Conservation (phyloP, 2,888 invertebrate species). For the Chrysomela aeneicollis region DNA sequence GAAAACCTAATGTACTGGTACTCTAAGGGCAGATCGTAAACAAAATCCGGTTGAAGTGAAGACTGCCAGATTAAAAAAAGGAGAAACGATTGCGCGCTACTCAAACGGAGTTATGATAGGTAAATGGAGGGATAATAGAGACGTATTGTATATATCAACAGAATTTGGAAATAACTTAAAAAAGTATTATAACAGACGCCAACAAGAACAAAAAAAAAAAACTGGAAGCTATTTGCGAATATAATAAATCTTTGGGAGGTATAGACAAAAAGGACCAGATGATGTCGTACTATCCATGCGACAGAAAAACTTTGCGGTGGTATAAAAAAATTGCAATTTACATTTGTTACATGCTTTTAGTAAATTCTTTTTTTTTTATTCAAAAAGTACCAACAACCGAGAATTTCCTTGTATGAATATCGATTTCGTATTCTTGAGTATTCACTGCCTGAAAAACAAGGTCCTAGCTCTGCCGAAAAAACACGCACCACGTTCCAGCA, state of each 20-base stretch:
- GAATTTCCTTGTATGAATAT: too few relatives aligned
- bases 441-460: constrained; percentile 13
- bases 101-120: too few relatives aligned
- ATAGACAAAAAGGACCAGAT: constrained; percentile 10
- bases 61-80: not conserved
- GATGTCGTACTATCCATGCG: constrained; percentile 4
- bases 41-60: not conserved
- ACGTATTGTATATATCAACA: not conserved
- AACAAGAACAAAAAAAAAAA: constrained; percentile 13
- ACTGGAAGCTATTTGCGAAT: constrained; percentile 3
- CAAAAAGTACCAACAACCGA: too few relatives aligned
- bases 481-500: constrained; percentile 9
- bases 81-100: too few relatives aligned
- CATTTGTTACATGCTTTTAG: not conserved
- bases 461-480: constrained; percentile 10
- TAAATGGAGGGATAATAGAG: constrained; percentile 7
- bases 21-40: constrained; percentile 12
- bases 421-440: constrained; percentile 6
- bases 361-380: not conserved
- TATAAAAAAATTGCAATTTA: not conserved
- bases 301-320: not conserved
- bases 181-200: constrained; percentile 5
- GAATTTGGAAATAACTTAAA: not conserved
- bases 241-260: constrained; percentile 3
- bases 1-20: constrained; percentile 10